Conservation (phyloP, 2,113 vertebrate species). For the Rhodinocichla rosea region DNA sequence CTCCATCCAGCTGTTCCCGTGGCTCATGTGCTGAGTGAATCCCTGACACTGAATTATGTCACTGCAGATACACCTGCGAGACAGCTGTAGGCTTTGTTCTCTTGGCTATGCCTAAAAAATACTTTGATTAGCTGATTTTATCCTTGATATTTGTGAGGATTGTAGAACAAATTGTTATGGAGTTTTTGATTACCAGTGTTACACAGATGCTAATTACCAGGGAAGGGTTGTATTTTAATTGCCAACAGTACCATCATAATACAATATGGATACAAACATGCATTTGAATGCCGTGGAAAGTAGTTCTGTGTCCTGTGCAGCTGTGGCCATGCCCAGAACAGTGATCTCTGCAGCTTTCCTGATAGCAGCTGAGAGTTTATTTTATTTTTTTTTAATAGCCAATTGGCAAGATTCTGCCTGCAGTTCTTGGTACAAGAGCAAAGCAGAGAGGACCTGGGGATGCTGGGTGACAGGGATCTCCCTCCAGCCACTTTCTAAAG, state of each 20-base stretch:
- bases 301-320: neutral
- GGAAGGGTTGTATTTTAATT: neutral
- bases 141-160: neutral
- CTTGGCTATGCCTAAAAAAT: neutral
- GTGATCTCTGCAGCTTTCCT: neutral
- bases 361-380: neutral
- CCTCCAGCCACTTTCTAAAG: neutral
- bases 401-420: neutral
- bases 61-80: neutral
- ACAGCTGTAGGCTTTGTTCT: neutral
- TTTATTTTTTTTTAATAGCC: neutral
- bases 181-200: conserved; percentile 9
- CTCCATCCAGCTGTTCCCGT: neutral
- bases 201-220: neutral
- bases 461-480: neutral
- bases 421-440: neutral
- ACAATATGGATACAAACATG: neutral
- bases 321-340: neutral
- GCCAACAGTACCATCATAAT: neutral
- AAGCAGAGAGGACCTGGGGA: neutral
- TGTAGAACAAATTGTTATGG: neutral
- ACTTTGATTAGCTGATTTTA: neutral
- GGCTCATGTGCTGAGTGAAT: neutral
- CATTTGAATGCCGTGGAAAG: neutral
- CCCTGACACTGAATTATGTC: neutral